A percentile compares a stretch with the other conserved stretches of the same genome.
These are phyloP conservation scores for Parapsyche elsis DNA, from an alignment of 1,140 invertebrate species.

Conservation along the genomic window DNA sequence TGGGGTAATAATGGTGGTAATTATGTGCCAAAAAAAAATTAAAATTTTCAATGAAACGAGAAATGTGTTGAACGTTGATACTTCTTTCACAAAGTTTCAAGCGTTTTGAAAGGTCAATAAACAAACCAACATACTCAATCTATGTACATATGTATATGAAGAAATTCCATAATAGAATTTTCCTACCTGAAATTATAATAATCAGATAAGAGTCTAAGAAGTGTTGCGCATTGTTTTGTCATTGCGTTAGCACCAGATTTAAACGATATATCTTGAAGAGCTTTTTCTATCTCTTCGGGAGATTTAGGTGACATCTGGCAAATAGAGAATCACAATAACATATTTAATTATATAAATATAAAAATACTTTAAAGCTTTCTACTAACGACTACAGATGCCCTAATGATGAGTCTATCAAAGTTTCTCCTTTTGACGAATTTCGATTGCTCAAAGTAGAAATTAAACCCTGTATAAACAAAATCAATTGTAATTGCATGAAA, in stretches of 20 bases:
- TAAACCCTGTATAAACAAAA: constrained; percentile 1
- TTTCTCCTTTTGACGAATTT: constrained; percentile 14
- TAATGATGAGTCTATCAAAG: background rate
- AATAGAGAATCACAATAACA: no score
- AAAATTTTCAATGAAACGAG: no score
- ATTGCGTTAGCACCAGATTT: constrained; percentile 39
- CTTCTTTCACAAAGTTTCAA: no score
- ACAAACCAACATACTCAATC: background rate
- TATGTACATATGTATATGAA: background rate
- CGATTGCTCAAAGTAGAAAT: background rate
- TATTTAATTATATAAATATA: no score
- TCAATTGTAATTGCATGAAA: background rate
- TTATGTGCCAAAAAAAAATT: no score
- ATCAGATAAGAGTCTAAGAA: constrained; percentile 31
- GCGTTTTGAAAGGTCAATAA: no score
- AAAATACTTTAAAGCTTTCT: background rate
- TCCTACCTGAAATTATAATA: constrained; percentile 48
- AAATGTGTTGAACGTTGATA: no score
- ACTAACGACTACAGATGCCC: background rate
- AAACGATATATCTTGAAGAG: constrained; percentile 23
- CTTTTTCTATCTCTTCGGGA: background rate
- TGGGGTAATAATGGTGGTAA: no score
- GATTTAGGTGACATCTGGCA: background rate
- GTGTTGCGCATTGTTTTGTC: constrained; percentile 43
- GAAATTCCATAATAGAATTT: background rate